Evolutionary conservation across 2,797 vertebrate genomes (phyloP).

Genomic region (Eulemur mongoz): DNA sequence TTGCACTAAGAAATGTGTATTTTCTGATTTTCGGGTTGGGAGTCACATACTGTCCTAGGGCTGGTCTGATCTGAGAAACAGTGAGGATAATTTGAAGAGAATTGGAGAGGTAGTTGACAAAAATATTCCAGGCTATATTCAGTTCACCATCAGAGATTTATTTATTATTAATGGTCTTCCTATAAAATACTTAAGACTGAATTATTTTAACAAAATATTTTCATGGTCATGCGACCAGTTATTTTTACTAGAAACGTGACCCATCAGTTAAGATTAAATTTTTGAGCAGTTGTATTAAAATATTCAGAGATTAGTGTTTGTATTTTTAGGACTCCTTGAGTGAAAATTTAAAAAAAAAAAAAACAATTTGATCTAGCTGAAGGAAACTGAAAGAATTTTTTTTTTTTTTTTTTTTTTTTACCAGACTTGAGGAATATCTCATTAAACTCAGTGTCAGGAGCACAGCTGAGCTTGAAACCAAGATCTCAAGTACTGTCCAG

Average conservation of each 20-base stretch:
- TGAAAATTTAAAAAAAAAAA: not conserved
- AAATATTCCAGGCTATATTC: not conserved
- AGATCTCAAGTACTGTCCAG: not conserved
- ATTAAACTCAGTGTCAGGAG: not conserved
- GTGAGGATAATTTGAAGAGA: not conserved
- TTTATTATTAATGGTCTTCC: not conserved
- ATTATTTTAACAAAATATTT: not conserved
- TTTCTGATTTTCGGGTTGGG: not conserved
- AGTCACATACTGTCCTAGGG: not conserved
- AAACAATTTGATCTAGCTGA: not conserved
- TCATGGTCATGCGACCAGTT: not conserved
- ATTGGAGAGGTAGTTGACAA: not conserved
- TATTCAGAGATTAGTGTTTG: not conserved
- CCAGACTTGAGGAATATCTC: not conserved
- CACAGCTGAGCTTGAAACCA: not conserved
- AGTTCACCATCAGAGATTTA: not conserved
- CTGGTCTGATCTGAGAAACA: not conserved
- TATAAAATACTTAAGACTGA: not conserved
- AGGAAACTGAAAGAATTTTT: not conserved
- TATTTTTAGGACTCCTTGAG: not conserved
- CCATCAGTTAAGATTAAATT: not conserved
- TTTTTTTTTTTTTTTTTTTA: not conserved
- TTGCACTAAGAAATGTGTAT: not conserved
- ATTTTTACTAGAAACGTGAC: not conserved
- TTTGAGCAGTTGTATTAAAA: not conserved